Base-by-base conservation (phyloP, 2,797 vertebrate species). In the Meda fulgida region DNA sequence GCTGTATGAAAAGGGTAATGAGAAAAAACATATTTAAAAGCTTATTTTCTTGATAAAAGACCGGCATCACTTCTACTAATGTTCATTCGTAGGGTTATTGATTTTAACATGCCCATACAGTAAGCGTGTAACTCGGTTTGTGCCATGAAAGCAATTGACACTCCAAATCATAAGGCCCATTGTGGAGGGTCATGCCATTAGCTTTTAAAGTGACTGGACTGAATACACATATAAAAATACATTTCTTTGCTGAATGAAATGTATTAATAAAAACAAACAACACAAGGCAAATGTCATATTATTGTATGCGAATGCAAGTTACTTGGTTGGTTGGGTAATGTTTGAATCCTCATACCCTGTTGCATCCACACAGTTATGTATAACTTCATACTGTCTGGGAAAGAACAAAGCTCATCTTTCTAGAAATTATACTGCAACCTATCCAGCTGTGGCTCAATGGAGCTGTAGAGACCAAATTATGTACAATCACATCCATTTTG, bases 1-100 rank as follows among this genome's bases (percentile, higher is more conserved):
- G 51, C 79, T 83, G 69, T 82, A 51, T 51, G 72, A 78, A 70
- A 78, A 63, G 46, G 16, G 75, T 60, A 78, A 76, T n/a, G 79
- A 8, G 36, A 34, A 23, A 38, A 4, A 9, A 14, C 13, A n/a
- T 19, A 48, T 78, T 72, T 71, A 60, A 31, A 34, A 55, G n/a
- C 67, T 38, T 34, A 38, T 38, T 58, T 81, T 78, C 53, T 60
- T 26, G 1, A 71, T 48, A 70, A 34, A 53, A 53, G 18, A 11
- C 48, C 23, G 72, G 5, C 3, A 23, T 53, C 19, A 13, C 31
- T 21, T 11, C 10, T 9, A 23, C 21, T n/a, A 38, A 58, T 58
- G 73, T 58, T 55, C 21, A 9, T 16, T 76, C 13, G 6, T 55
- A 55, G 31, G 51, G 21, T 55, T 38, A 38, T 8, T 9, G 19